A percentile compares a stretch with the other conserved stretches of the same genome.
Evolutionary conservation across 2,797 vertebrate genomes (phyloP).

Genomic region (Channa striata): DNA sequence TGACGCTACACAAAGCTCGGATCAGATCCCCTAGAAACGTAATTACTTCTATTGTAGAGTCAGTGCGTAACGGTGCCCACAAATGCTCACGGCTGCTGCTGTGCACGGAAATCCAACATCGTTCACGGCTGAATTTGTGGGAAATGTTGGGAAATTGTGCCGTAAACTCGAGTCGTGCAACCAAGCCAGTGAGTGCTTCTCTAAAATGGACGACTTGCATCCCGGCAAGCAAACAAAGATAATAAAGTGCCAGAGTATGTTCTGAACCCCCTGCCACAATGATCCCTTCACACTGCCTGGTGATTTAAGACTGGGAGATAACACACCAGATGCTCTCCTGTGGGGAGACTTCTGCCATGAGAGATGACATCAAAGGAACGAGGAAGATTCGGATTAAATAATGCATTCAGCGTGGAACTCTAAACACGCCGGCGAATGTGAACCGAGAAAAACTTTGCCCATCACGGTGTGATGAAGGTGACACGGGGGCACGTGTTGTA

Average conservation of each 20-base stretch:
- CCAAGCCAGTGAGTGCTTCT: conserved; percentile 4
- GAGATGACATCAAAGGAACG: conserved; percentile 70
- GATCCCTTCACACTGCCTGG: conserved; percentile 59
- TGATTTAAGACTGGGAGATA: conserved; percentile 64
- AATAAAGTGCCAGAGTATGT: conserved; percentile 40
- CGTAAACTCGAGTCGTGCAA: not conserved
- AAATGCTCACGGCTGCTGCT: not conserved
- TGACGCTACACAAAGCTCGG: too few species aligned
- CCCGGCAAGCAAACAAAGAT: conserved; percentile 51
- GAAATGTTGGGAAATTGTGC: conserved; percentile 13
- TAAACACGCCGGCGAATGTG: conserved; percentile 58
- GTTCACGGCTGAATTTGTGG: not conserved
- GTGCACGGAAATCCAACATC: not conserved
- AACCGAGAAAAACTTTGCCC: conserved; percentile 26
- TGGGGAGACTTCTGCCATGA: conserved; percentile 52
- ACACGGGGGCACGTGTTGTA: not conserved
- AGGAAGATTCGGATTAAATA: conserved; percentile 63
- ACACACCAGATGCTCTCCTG: conserved; percentile 71
- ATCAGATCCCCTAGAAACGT: too few species aligned
- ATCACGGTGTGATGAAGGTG: conserved; percentile 12
- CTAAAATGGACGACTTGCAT: conserved; percentile 33
- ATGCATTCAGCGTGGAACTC: conserved; percentile 65
- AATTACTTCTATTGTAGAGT: too few species aligned
- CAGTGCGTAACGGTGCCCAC: not conserved
- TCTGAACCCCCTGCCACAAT: conserved; percentile 52